phyloP scores from a whole-genome alignment of 2,888 invertebrate species.

The Heliconius sara region DNA sequence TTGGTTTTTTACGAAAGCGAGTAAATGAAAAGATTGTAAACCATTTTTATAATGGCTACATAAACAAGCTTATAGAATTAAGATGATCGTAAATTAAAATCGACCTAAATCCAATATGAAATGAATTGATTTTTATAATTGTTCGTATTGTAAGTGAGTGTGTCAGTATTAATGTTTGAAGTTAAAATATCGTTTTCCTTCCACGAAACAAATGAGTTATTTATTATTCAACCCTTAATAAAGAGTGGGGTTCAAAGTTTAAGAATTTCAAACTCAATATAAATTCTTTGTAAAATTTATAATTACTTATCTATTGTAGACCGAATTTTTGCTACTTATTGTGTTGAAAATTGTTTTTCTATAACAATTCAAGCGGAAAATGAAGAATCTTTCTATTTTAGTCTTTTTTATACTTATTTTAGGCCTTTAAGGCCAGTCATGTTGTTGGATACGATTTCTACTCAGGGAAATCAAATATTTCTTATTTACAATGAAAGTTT shows the following conservation, averaged over 20 bases:
- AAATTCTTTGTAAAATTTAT: slow-evolving; percentile 27
- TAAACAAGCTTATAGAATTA: too few relatives aligned
- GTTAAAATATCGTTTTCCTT: neutral
- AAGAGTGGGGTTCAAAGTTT: slow-evolving; percentile 19
- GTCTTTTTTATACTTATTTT: neutral
- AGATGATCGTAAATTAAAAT: too few relatives aligned
- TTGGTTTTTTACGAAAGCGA: too few relatives aligned
- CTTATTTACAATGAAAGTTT: too few relatives aligned
- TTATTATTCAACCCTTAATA: slow-evolving; percentile 27
- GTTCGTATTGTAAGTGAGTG: slow-evolving; percentile 4
- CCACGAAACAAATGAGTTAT: neutral
- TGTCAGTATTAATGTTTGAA: neutral
- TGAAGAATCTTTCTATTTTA: neutral
- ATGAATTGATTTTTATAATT: neutral
- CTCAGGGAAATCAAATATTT: too few relatives aligned
- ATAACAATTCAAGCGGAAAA: slow-evolving; percentile 1
- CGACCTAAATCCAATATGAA: neutral
- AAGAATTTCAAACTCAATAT: slow-evolving; percentile 24
- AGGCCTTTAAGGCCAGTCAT: neutral
- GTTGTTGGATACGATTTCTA: too few relatives aligned
- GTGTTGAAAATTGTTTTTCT: neutral
- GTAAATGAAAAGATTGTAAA: too few relatives aligned
- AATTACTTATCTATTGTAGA: slow-evolving; percentile 22
- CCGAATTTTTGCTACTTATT: neutral
- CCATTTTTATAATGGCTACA: too few relatives aligned